Conservation (phyloP, 2,888 invertebrate genomes). For the Megastigmus dorsalis region DNA sequence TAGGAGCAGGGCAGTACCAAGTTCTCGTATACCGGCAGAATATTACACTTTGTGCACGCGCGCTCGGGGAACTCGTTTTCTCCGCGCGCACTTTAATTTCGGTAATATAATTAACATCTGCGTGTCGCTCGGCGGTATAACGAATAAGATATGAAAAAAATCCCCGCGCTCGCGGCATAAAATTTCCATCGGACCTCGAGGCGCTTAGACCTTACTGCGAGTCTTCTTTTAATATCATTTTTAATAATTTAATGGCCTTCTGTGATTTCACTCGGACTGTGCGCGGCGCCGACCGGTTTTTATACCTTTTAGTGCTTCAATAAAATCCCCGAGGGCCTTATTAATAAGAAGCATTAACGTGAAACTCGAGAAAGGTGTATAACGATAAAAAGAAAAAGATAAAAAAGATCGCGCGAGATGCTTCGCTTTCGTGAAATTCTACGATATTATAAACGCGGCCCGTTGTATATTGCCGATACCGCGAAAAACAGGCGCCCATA, state of each 20-base stretch:
- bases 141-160: conserved; percentile 40
- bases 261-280: conserved; percentile 16
- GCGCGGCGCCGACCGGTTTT: conserved; percentile 44
- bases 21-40: conserved; percentile 67
- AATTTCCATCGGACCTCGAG: conserved; percentile 8
- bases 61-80: conserved; percentile 48
- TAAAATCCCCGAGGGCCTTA: conserved; percentile 53
- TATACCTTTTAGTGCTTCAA: conserved; percentile 46
- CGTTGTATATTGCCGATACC: conserved; percentile 4
- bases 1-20: conserved; percentile 60
- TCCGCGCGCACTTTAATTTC: conserved; percentile 60
- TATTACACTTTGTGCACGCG: conserved; percentile 66
- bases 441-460: conserved; percentile 52
- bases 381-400: conserved; percentile 46
- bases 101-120: conserved; percentile 67
- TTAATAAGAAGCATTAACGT: conserved; percentile 50
- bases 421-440: conserved; percentile 37
- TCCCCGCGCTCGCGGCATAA: neutral
- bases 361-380: conserved; percentile 40
- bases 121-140: conserved; percentile 3
- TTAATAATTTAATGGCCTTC: conserved; percentile 51
- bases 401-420: too few species aligned
- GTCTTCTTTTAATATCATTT: conserved; percentile 49
- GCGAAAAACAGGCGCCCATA: too few species aligned
- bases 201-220: neutral